phyloP scores from a whole-genome alignment of 2,113 vertebrate genomes.

The Tetraodon nigroviridis region DNA sequence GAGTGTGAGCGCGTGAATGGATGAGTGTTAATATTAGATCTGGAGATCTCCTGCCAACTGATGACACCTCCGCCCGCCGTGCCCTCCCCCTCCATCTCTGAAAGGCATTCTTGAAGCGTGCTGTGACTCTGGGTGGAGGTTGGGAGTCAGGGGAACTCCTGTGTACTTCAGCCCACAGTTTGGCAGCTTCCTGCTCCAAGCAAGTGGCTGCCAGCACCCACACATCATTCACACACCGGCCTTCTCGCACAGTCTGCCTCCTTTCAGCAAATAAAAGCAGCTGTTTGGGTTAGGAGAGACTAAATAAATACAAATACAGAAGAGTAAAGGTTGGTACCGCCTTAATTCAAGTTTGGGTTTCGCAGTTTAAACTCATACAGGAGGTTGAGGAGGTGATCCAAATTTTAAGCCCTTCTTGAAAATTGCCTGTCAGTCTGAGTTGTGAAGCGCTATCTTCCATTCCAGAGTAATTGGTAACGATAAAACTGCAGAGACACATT shows the following conservation, averaged over 20 bases:
- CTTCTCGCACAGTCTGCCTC: constrained; percentile 22
- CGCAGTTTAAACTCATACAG: constrained; percentile 15
- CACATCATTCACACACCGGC: constrained; percentile 8
- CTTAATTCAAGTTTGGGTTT: constrained; percentile 7
- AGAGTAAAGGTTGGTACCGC: constrained; percentile 1
- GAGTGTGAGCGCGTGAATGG: not conserved
- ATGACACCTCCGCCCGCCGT: constrained; percentile 22
- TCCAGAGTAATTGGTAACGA: constrained; percentile 49
- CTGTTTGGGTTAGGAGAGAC: constrained; percentile 23
- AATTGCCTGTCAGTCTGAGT: constrained; percentile 51
- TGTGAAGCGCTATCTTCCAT: constrained; percentile 32
- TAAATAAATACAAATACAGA: constrained; percentile 28
- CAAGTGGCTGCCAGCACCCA: constrained; percentile 25
- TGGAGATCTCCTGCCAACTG: constrained; percentile 39
- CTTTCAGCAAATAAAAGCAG: constrained; percentile 6
- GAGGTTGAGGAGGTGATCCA: constrained; percentile 21
- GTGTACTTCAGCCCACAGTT: constrained; percentile 16
- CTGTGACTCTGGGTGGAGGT: constrained; percentile 7
- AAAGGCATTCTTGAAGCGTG: constrained; percentile 49
- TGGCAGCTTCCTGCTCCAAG: constrained; percentile 36
- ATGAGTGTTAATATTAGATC: constrained; percentile 9
- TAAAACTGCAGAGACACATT: constrained; percentile 35
- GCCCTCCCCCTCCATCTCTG: constrained; percentile 39
- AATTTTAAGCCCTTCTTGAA: constrained; percentile 17
- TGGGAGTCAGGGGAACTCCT: constrained; percentile 31